These are phyloP conservation scores for Clytia hemisphaerica DNA, from an alignment of 30 jellyfish, hydroid and myxozoan genomes.

Conservation along the genomic window DNA sequence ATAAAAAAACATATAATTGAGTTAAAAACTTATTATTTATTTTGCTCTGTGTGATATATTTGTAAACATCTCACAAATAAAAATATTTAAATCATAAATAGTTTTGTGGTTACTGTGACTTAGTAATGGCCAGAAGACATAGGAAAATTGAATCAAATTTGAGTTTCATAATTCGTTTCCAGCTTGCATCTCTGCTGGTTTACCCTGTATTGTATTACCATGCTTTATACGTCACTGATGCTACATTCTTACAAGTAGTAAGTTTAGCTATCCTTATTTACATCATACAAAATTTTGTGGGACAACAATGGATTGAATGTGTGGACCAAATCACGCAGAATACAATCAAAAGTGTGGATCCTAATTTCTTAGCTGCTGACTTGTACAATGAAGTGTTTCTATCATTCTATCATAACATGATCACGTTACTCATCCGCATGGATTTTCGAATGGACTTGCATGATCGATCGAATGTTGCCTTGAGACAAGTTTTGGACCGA, in stretches of 20 bases:
- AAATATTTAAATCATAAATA: background rate
- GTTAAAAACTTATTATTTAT: too few relatives aligned
- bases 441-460: slow-evolving; percentile 50
- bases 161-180: slow-evolving; percentile 13
- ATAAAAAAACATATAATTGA: too few relatives aligned
- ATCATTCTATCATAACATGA: slow-evolving; percentile 51
- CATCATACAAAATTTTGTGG: slow-evolving; percentile 46
- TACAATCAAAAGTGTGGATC: slow-evolving; percentile 41
- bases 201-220: slow-evolving; percentile 44
- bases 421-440: slow-evolving; percentile 43
- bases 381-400: slow-evolving; percentile 41
- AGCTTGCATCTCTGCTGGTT: slow-evolving; percentile 42
- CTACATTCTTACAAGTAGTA: slow-evolving; percentile 40
- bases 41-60: too few relatives aligned
- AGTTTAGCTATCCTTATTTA: slow-evolving; percentile 42
- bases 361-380: slow-evolving; percentile 47
- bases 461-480: slow-evolving; percentile 57
- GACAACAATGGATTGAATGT: slow-evolving; percentile 73
- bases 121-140: too few relatives aligned
- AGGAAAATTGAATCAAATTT: too few relatives aligned
- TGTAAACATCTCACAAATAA: slow-evolving; percentile 8
- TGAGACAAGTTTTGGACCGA: slow-evolving; percentile 53
- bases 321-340: slow-evolving; percentile 55
- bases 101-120: too few relatives aligned
- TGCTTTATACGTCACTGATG: slow-evolving; percentile 44